Conservation (phyloP, 2,888 invertebrate species). For the Pristionchus maxplancki region DNA sequence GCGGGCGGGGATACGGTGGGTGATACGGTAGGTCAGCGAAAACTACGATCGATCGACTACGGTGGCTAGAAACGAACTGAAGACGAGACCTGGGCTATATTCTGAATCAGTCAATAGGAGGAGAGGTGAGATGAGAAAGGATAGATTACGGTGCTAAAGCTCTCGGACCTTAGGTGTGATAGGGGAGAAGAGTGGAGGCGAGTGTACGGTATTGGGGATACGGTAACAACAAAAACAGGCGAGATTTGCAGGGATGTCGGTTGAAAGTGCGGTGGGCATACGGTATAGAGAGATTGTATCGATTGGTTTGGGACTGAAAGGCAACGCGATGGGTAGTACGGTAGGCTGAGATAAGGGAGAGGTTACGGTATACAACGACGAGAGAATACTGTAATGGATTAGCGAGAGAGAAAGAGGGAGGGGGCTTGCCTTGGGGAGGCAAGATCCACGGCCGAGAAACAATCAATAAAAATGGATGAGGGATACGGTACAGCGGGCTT, state of each 20-base stretch:
- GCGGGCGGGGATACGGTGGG: not conserved
- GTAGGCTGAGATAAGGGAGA: not conserved
- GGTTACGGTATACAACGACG: conserved; percentile 36
- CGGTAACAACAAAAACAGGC: conserved; percentile 20
- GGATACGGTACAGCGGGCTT: conserved; percentile 24
- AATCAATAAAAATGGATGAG: not conserved
- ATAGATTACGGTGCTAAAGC: conserved; percentile 40
- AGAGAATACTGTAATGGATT: conserved; percentile 39
- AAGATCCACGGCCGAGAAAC: not conserved
- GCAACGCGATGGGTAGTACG: conserved; percentile 15
- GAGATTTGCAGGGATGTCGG: conserved; percentile 10
- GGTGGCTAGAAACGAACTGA: not conserved
- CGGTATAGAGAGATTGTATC: conserved; percentile 37
- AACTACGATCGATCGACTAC: not conserved
- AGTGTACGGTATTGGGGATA: not conserved
- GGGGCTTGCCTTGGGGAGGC: conserved; percentile 11
- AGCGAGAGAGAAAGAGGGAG: not conserved
- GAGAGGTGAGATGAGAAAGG: conserved; percentile 5
- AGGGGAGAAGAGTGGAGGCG: not conserved
- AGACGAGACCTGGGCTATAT: conserved; percentile 17
- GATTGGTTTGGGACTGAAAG: conserved; percentile 32
- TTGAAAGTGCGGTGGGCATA: conserved; percentile 40
- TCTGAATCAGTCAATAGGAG: conserved; percentile 31
- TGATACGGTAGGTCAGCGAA: not conserved
- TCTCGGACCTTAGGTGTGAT: conserved; percentile 37